Conservation (phyloP, 2,113 vertebrate genomes). For the Gnathonemus longibarbis region DNA sequence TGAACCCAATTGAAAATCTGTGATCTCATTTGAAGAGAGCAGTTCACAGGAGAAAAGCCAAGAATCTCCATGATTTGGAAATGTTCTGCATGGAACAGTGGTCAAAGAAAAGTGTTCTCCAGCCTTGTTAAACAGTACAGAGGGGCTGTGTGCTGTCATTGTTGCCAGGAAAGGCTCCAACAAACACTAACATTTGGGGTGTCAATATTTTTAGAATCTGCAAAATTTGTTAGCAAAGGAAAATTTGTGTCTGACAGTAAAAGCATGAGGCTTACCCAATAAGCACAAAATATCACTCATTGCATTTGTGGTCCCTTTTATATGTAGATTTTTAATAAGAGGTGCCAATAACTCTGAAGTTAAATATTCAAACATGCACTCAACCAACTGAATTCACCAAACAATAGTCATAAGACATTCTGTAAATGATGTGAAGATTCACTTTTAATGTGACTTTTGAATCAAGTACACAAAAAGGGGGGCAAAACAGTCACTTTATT, state of each 20-base stretch:
- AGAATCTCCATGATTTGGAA: background rate
- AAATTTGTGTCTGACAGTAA: background rate
- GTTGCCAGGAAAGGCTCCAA: background rate
- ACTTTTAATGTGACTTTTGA: background rate
- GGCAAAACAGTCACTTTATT: constrained; percentile 7
- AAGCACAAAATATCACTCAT: no score
- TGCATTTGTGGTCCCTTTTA: no score
- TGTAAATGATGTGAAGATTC: background rate
- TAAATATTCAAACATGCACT: background rate
- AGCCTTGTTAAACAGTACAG: background rate
- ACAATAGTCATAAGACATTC: background rate
- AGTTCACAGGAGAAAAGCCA: background rate
- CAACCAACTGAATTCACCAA: background rate
- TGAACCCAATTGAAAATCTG: no score
- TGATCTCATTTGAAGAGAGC: no score
- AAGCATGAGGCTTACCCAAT: background rate
- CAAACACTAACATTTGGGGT: background rate
- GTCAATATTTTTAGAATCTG: background rate
- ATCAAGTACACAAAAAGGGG: background rate
- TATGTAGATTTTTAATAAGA: no score
- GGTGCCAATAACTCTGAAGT: no score
- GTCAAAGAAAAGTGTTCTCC: background rate
- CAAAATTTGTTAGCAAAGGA: background rate
- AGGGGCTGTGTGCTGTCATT: background rate
- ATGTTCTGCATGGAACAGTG: background rate